Base-by-base conservation (phyloP, 1,140 invertebrate genomes). In the Diploscapter pachys region DNA sequence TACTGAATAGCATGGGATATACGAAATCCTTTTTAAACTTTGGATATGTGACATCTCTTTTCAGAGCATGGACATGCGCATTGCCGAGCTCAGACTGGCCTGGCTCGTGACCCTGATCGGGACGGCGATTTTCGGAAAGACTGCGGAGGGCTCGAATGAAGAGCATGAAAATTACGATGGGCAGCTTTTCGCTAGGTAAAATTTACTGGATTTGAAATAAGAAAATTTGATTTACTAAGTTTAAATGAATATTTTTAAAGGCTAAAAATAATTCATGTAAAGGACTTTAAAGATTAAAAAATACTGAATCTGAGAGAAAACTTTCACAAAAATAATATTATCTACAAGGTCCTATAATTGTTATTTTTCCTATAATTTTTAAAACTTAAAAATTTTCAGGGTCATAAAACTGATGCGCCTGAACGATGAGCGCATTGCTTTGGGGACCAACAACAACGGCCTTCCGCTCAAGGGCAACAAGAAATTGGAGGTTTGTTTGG, bases 101-200 rank as follows among this genome's bases (percentile, higher is more conserved):
- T 98, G 96, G 96, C 87, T 98, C 74, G 95, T 98, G n/a, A 98
- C 98, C 85, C 95, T 99, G 78, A 98, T 99, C 85, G 96, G 95
- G 76, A 92, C 95, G 81, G 92, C 92, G 2, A 93, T 85, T 3
- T 94, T 95, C 51, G 96, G 95, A 0, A 89, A 96, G 69, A 91
- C 96, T 2, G 93, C 94, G 0, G 94, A 96, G 83, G 95, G 93
- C 81, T 93, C 91, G 63, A 95, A 93, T 85, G 95, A 98, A 82
- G 96, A 98, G 83, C 93, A 97, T 86, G 96, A 99, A 87, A 92
- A 92, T 4, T 96, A 98, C 93, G 96, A 99, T 89, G 95, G 95
- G 1, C 95, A 99, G 88, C 88, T 99, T 48, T 93, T 97, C 63
- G 96, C 94, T 87, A 89, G 90, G 90, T 90, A 78, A 74, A 31